Evolutionary conservation across 2,888 invertebrate genomes (phyloP).

Genomic region (Mesorhabditis spiculigera): DNA sequence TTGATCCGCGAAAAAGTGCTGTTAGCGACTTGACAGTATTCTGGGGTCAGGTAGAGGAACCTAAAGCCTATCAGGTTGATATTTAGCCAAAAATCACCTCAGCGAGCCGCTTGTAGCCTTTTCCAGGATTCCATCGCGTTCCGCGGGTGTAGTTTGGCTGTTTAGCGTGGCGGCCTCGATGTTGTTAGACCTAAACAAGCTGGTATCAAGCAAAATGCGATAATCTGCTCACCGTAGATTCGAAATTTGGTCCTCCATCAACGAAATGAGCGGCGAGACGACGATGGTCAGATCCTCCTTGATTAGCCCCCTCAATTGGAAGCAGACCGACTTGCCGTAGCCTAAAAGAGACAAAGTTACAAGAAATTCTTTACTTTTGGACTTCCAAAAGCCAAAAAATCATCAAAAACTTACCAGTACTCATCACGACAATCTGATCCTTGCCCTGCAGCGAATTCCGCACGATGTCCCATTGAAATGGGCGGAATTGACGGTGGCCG

Average conservation of each 20-base stretch:
- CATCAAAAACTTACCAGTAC: constrained; percentile 22
- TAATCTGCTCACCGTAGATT: constrained; percentile 10
- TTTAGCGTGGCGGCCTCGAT: constrained; percentile 9
- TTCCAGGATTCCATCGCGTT: constrained; percentile 12
- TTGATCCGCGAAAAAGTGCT: background rate
- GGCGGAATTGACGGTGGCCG: constrained; percentile 40
- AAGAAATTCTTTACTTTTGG: constrained; percentile 25
- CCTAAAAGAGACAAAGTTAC: constrained; percentile 23
- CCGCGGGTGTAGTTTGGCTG: background rate
- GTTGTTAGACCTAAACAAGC: constrained; percentile 4
- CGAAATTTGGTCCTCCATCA: constrained; percentile 79
- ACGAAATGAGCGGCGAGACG: constrained; percentile 82
- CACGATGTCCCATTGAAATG: constrained; percentile 44
- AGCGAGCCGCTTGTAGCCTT: constrained; percentile 14
- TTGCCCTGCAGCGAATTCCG: constrained; percentile 24
- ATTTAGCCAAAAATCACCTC: constrained; percentile 31
- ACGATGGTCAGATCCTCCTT: constrained; percentile 72
- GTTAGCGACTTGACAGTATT: constrained; percentile 39
- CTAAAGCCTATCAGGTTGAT: constrained; percentile 51
- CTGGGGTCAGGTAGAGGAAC: constrained; percentile 62
- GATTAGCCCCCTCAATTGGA: constrained; percentile 75
- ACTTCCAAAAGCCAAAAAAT: background rate
- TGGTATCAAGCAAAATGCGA: background rate
- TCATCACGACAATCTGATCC: constrained; percentile 40
- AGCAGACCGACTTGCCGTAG: constrained; percentile 80